Evolutionary conservation across 2,113 vertebrate genomes (phyloP).

Genomic region (Tympanuchus pallidicinctus): DNA sequence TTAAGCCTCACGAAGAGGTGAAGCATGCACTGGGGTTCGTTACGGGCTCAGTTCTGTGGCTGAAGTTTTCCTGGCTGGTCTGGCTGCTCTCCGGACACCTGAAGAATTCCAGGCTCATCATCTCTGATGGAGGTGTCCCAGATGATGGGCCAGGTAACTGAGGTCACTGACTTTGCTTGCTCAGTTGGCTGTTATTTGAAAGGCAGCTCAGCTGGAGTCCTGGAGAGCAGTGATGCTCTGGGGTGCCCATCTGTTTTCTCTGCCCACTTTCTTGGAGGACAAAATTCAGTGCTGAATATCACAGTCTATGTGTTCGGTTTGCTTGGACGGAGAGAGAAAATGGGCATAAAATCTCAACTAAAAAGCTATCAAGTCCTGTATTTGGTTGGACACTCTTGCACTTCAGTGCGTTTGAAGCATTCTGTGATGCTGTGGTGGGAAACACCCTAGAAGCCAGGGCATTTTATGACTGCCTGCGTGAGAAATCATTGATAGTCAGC

Average conservation of each 20-base stretch:
- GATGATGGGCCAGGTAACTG: neutral
- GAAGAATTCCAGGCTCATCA: neutral
- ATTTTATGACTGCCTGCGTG: neutral
- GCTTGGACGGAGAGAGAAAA: neutral
- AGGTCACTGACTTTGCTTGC: neutral
- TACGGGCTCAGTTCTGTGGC: neutral
- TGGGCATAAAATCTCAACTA: fast-evolving
- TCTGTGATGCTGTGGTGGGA: neutral
- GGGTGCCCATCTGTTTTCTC: neutral
- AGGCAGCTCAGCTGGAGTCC: neutral
- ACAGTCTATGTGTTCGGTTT: neutral
- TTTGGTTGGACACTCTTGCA: neutral
- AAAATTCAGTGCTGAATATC: neutral
- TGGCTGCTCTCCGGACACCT: neutral
- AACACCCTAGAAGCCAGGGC: fast-evolving
- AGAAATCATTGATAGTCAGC: neutral
- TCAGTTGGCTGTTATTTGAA: neutral
- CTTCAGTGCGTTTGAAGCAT: neutral
- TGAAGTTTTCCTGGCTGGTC: slow-evolving; percentile 40
- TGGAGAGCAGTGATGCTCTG: neutral
- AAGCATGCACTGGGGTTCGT: neutral
- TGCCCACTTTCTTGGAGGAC: neutral
- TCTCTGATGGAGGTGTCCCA: neutral
- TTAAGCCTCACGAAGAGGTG: neutral
- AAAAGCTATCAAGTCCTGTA: neutral